Evolutionary conservation across 2,797 vertebrate species (phyloP).

Genomic region (Acanthopagrus latus): DNA sequence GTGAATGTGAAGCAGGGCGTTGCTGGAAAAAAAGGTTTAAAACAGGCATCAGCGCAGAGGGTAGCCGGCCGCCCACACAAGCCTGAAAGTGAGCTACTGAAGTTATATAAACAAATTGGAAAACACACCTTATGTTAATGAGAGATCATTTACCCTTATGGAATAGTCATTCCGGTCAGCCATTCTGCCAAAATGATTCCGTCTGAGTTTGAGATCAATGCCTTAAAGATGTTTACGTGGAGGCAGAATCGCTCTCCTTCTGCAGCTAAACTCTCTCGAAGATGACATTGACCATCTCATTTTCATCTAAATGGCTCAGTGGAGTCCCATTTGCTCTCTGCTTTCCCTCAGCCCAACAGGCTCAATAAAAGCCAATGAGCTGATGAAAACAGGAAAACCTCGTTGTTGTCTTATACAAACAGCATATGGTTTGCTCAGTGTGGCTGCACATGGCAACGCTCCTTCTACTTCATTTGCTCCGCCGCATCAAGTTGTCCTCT

Average conservation of each 20-base stretch:
- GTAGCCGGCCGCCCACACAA: constrained; percentile 17
- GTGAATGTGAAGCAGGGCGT: constrained; percentile 49
- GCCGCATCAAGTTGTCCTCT: constrained; percentile 66
- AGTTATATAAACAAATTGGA: constrained; percentile 64
- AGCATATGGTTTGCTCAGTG: constrained; percentile 75
- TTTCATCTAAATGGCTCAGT: constrained; percentile 82
- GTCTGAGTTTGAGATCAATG: constrained; percentile 56
- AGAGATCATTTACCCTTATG: constrained; percentile 50
- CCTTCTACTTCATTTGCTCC: constrained; percentile 67
- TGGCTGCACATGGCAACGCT: constrained; percentile 69
- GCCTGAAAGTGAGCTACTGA: constrained; percentile 35
- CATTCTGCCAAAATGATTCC: constrained; percentile 54
- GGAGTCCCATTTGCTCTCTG: constrained; percentile 78
- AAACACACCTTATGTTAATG: constrained; percentile 59
- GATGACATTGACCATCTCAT: constrained; percentile 84
- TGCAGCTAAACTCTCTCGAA: constrained; percentile 65
- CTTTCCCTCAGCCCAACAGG: constrained; percentile 77
- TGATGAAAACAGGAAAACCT: constrained; percentile 74
- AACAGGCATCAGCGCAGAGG: constrained; percentile 52
- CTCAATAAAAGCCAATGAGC: constrained; percentile 86
- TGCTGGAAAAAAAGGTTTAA: constrained; percentile 57
- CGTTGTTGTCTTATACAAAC: constrained; percentile 73
- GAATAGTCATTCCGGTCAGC: constrained; percentile 52
- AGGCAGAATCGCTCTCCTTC: constrained; percentile 61
- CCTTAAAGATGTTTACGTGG: constrained; percentile 52